Evolutionary conservation across 2,888 invertebrate species (phyloP), one percentile per base, ranked within the genome.

Genomic region (Clusia tigrina): DNA sequence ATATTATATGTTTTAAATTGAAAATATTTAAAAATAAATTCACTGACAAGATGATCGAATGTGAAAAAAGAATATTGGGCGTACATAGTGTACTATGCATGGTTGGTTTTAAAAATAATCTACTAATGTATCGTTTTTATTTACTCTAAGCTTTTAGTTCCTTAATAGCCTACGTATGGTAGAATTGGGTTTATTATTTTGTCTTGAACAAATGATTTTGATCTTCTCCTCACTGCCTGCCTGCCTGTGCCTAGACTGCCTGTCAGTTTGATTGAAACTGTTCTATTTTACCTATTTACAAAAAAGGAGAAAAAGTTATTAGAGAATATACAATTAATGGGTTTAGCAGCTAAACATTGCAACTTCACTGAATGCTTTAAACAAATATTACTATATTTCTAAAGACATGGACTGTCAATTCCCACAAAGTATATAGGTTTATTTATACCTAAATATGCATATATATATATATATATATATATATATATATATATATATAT

Each of bases 261-360:
- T 76, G 72, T 32, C 56, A 56, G 61, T 68, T 69, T 71, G 78
- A 74, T 77, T 78, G 74, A 76, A 67, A 62, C 68, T 64, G 74
- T 77, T 77, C 73, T 77, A 77, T 76, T 76, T 74, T 76, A 80
- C 79, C 79, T 80, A 80, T 75, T 80, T 78, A 74, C 78, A 72
- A 75, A 71, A 78, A 74, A 77, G 73, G 76, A 78, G 71, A 78
- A 78, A 78, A 80, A 72, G 70, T 74, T 54, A 76, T 77, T 77
- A 77, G 74, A 62, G 58, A 37, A 37, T 56, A 58, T 66, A 69
- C 54, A 65, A 64, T 63, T 26, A 58, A 61, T 54, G 58, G 32
- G 24, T 59, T 52, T 56, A 52, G 26, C 23, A 32, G 58, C 53
- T 20, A 63, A 38, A 26, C 24, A 62, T 61, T 63, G 55, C 57